phyloP scores from a whole-genome alignment of 2,888 invertebrate genomes.

The Trachelus iudaicus region DNA sequence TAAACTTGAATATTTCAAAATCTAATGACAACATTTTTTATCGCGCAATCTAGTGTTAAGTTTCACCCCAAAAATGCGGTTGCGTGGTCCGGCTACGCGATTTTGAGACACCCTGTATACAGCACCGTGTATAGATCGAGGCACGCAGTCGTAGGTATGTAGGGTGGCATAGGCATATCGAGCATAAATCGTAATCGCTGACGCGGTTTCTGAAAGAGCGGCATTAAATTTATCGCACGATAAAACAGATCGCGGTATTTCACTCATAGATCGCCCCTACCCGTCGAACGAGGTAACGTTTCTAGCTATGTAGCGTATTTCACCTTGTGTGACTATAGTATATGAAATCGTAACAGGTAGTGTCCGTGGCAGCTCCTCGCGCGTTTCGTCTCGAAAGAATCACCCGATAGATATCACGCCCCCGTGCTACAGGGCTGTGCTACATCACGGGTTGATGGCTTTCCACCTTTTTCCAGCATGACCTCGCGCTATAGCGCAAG shows the following conservation, averaged over 20 bases:
- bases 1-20: too few species aligned
- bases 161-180: constrained; percentile 20
- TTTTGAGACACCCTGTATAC: not conserved
- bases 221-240: constrained; percentile 46
- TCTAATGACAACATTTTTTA: too few species aligned
- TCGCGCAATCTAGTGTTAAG: too few species aligned
- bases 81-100: too few species aligned
- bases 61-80: too few species aligned
- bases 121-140: not conserved
- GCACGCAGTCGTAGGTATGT: not conserved
- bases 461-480: constrained; percentile 3
- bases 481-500: not conserved
- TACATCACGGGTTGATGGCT: constrained; percentile 26
- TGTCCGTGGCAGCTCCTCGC: not conserved
- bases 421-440: constrained; percentile 22
- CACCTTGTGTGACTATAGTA: constrained; percentile 18
- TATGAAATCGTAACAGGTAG: constrained; percentile 19
- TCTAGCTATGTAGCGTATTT: constrained; percentile 23
- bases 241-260: constrained; percentile 42
- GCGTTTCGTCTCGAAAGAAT: constrained; percentile 20
- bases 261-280: constrained; percentile 25
- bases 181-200: constrained; percentile 25
- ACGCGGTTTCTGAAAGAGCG: constrained; percentile 19
- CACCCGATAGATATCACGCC: constrained; percentile 27
- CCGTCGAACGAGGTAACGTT: constrained; percentile 23